phyloP scores from a whole-genome alignment of 2,888 invertebrate species.

The Alitta virens region DNA sequence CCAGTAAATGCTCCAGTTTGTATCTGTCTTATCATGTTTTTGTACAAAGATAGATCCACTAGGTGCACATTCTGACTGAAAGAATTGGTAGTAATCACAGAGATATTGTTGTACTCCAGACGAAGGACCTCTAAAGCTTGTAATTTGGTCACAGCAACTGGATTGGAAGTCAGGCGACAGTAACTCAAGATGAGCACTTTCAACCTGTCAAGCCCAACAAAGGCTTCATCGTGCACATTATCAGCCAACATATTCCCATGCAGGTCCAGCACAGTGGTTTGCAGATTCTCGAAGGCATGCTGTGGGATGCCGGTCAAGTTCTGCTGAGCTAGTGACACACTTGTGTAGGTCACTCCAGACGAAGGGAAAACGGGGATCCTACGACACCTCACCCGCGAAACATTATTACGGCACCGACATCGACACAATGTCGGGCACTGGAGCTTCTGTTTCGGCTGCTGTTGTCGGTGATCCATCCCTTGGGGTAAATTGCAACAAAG shows the following conservation, averaged over 20 bases:
- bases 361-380: background rate
- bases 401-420: too few species aligned
- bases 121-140: background rate
- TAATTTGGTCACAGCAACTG: background rate
- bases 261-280: conserved; percentile 4
- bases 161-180: conserved; percentile 4
- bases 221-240: background rate
- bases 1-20: conserved; percentile 4
- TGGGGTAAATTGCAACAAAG: too few species aligned
- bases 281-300: background rate
- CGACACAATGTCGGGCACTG: too few species aligned
- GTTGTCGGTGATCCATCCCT: too few species aligned
- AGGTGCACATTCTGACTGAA: background rate
- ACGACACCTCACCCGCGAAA: too few species aligned
- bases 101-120: conserved; percentile 7
- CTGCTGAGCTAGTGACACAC: conserved; percentile 2
- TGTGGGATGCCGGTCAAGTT: conserved; percentile 9
- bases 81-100: background rate
- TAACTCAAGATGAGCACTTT: background rate
- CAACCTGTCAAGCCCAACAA: background rate
- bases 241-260: conserved; percentile 3
- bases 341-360: conserved; percentile 1
- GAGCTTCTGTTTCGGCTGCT: too few species aligned
- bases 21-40: conserved; percentile 1
- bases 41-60: conserved; percentile 8